Conservation (phyloP, 2,888 invertebrate genomes). For the Parnassius glacialis region DNA sequence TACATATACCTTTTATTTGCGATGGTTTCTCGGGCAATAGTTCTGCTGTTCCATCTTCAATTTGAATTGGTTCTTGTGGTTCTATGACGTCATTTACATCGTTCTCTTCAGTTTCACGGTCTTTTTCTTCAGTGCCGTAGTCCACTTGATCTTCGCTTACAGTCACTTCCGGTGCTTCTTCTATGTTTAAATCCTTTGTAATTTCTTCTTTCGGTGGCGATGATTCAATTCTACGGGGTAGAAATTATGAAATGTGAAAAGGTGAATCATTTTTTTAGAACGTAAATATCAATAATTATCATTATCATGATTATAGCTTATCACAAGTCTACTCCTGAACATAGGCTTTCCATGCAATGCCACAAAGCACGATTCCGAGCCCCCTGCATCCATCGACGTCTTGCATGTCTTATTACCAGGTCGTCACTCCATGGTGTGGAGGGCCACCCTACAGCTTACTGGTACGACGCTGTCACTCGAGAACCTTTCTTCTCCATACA, state of each 20-base stretch:
- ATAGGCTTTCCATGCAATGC: too few species aligned
- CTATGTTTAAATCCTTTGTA: conserved; percentile 40
- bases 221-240: conserved; percentile 45
- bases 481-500: too few species aligned
- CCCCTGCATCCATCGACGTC: too few species aligned
- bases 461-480: too few species aligned
- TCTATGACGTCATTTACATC: conserved; percentile 38
- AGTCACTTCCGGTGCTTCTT: conserved; percentile 20
- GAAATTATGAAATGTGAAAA: background rate
- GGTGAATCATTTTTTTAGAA: too few species aligned
- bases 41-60: conserved; percentile 35
- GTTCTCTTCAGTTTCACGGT: conserved; percentile 31
- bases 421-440: too few species aligned
- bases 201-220: conserved; percentile 56
- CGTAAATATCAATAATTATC: too few species aligned
- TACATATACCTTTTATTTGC: conserved; percentile 19
- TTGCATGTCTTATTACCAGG: too few species aligned
- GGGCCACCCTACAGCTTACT: too few species aligned
- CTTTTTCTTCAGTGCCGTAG: conserved; percentile 29
- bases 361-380: too few species aligned
- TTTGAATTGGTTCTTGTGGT: conserved; percentile 32
- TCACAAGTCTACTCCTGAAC: too few species aligned
- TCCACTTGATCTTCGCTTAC: conserved; percentile 35
- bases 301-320: too few species aligned
- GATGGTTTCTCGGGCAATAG: conserved; percentile 21